Evolutionary conservation across 37 sponge, comb jelly and placozoan genomes (phyloP).

Genomic region (Halichondria panicea): DNA sequence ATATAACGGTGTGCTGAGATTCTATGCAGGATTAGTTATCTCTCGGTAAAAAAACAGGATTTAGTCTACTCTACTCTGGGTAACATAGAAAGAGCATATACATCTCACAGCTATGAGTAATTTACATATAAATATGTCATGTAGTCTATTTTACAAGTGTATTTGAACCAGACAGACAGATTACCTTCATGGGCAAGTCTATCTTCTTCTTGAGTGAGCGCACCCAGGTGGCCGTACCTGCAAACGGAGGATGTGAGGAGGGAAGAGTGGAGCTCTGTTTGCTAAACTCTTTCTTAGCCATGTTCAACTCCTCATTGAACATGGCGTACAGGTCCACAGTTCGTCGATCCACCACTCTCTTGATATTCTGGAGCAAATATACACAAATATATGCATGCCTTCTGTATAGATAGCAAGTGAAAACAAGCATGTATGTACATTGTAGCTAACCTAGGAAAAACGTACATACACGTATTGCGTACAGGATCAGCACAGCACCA

Average conservation of each 20-base stretch:
- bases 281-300: slow-evolving; percentile 95
- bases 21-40: not conserved
- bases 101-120: no score
- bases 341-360: slow-evolving; percentile 85
- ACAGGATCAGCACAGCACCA: not conserved
- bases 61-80: no score
- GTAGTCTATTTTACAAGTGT: no score
- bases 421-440: slow-evolving; percentile 2
- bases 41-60: no score
- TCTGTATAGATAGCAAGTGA: slow-evolving; percentile 1
- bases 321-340: slow-evolving; percentile 89
- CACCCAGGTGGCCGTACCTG: slow-evolving; percentile 92
- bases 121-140: no score
- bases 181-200: slow-evolving; percentile 89
- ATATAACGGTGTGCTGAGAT: not conserved
- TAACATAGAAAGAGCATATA: no score
- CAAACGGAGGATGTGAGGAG: slow-evolving; percentile 73
- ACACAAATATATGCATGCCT: not conserved
- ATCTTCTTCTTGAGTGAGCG: slow-evolving; percentile 86
- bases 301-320: slow-evolving; percentile 90
- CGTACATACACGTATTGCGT: not conserved
- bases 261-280: slow-evolving; percentile 61
- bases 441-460: no score
- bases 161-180: not conserved
- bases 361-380: slow-evolving; percentile 69